These are phyloP conservation scores for Leptobrachium leishanense DNA, from an alignment of 2,113 vertebrate genomes.

Conservation along the genomic window DNA sequence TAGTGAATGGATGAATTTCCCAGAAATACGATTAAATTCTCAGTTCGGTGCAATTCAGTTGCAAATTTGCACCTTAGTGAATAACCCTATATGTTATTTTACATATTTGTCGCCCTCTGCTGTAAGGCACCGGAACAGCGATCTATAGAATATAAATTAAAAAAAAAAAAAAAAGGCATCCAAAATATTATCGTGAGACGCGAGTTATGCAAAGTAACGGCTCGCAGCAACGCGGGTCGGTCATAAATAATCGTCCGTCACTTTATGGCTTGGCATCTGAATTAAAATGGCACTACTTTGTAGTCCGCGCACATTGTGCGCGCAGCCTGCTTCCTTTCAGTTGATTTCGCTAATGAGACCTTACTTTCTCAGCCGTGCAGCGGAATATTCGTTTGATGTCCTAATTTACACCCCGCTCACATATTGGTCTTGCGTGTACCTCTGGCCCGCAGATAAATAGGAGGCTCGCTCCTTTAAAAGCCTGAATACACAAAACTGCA, in stretches of 20 bases:
- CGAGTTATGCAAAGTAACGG: not conserved
- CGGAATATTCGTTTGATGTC: constrained; percentile 15
- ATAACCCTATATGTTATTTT: too few relatives aligned
- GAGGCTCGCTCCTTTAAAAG: constrained; percentile 10
- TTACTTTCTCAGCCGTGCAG: constrained; percentile 8
- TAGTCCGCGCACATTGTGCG: constrained; percentile 2
- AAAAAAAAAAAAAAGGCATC: too few relatives aligned
- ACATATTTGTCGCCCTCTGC: too few relatives aligned
- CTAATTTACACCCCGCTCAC: constrained; percentile 39
- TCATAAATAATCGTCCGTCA: constrained; percentile 7
- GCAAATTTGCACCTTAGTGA: too few relatives aligned
- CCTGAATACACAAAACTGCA: constrained; percentile 25
- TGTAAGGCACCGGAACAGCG: too few relatives aligned
- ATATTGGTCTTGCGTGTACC: constrained; percentile 32
- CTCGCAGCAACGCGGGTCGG: not conserved
- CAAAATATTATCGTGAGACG: too few relatives aligned
- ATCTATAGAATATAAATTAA: too few relatives aligned
- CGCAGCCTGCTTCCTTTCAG: constrained; percentile 6
- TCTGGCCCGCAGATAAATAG: constrained; percentile 33
- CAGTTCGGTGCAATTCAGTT: too few relatives aligned
- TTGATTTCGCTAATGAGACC: constrained; percentile 28
- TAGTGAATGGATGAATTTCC: too few relatives aligned
- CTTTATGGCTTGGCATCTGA: not conserved
- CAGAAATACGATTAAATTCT: too few relatives aligned
- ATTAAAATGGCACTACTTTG: not conserved